Evolutionary conservation across 2,888 invertebrate species (phyloP), one percentile per base, ranked within the genome.

Genomic region (Pristionchus japonicus): DNA sequence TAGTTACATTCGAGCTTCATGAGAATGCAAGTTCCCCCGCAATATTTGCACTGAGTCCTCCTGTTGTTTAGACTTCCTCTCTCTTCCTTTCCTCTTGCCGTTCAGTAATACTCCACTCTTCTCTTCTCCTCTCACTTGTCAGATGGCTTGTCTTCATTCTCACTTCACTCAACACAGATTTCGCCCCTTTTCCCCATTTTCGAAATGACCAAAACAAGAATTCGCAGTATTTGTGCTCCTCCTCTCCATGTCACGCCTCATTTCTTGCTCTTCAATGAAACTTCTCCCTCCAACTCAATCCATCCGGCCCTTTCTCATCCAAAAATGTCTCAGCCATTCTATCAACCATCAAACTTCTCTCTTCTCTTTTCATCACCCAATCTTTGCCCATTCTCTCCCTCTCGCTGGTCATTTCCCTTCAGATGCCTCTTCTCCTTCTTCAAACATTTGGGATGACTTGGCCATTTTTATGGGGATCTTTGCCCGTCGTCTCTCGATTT

Each of bases 401-500:
- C 86, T 74, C 74, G 47, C 85, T 74, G 64, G 83, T 49, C 83
- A 67, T 86, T 82, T 52, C 37, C 70, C 82, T 83, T 52, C 82
- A 34, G 82, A 83, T 49, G 37, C 82, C 52, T 83, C 57, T 52
- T 85, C 85, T n/a, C n/a, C n/a, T 85, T 85, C 64, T 64, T 64
- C 64, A 64, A 83, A 49, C 57, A 83, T 83, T 83, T 52, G 82
- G n/a, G 49, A 83, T 52, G 82, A 83, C 82, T 52, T 49, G 82
- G 11, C 27, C 49, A 85, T 40, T 40, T 43, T 64, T 85, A 47
- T 85, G 40, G 83, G n/a, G 40, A 43, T 85, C 83, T 85, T 87
- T 83, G 87, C 52, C 52, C 83, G 87, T 87, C 86, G 87, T 64
- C 52, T 37, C 74, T 61, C 64, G 31, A 34, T 88, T 83, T 34